Conservation (phyloP, 1,140 invertebrate genomes). For the Meloidogyne exigua region DNA sequence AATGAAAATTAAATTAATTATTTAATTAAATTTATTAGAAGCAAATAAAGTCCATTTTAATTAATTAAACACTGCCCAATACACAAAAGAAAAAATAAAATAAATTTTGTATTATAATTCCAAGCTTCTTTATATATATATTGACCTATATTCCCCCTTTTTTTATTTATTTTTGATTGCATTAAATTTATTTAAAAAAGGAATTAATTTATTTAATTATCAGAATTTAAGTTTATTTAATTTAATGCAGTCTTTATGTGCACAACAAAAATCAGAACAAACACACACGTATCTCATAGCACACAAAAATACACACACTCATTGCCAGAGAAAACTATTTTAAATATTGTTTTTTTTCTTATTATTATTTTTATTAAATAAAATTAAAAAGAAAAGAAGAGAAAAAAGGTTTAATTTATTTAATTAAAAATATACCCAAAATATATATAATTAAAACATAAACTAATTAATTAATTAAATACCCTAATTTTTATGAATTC, state of each 20-base stretch:
- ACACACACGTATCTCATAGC: not conserved
- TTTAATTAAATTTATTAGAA: no score
- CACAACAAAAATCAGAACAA: not conserved
- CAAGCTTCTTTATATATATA: no score
- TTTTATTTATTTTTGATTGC: no score
- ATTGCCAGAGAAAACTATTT: not conserved
- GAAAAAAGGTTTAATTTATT: not conserved
- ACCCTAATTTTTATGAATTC: constrained; percentile 27
- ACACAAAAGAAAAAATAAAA: no score
- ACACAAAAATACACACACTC: not conserved
- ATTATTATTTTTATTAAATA: not conserved
- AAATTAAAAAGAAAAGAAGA: not conserved
- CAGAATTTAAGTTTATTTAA: no score
- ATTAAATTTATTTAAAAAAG: not conserved
- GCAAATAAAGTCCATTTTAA: no score
- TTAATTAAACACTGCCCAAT: no score
- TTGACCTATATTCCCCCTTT: no score
- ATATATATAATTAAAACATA: not conserved
- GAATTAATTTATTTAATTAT: no score
- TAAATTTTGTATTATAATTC: no score
- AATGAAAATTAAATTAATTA: no score
- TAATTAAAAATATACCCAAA: not conserved
- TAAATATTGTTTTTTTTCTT: not conserved
- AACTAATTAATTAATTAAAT: not conserved
- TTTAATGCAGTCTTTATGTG: not conserved